A percentile compares a stretch with the other conserved stretches of the same genome.
Evolutionary conservation across 2,797 vertebrate species (phyloP).

Genomic region (Brotogeris chrysoptera): DNA sequence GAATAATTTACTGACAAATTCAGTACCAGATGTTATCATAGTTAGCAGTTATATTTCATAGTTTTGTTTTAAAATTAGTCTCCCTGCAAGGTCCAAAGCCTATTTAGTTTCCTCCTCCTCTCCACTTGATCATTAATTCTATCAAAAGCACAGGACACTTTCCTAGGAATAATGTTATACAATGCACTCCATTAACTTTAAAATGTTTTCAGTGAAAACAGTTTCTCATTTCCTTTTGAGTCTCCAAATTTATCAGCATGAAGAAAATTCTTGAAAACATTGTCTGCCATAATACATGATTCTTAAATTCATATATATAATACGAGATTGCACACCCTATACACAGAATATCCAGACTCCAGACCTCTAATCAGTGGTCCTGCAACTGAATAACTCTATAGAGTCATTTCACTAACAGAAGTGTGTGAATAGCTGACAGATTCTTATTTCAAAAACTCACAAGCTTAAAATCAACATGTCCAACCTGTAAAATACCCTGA

Average conservation of each 20-base stretch:
- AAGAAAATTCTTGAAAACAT: background rate
- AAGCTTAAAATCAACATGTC: background rate
- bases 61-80: background rate
- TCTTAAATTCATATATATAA: background rate
- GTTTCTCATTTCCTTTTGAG: background rate
- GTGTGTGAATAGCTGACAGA: background rate
- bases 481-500: background rate
- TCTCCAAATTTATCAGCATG: background rate
- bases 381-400: background rate
- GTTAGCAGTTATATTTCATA: background rate
- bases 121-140: background rate
- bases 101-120: background rate
- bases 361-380: background rate
- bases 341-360: background rate
- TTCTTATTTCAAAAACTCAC: background rate
- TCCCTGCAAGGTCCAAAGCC: background rate
- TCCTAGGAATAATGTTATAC: background rate
- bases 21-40: background rate
- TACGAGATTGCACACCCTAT: background rate
- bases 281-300: background rate
- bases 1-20: background rate
- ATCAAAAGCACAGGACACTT: background rate
- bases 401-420: background rate
- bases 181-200: background rate
- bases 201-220: background rate